phyloP scores from a whole-genome alignment of 1,140 invertebrate species.

The Calycopis cecrops region DNA sequence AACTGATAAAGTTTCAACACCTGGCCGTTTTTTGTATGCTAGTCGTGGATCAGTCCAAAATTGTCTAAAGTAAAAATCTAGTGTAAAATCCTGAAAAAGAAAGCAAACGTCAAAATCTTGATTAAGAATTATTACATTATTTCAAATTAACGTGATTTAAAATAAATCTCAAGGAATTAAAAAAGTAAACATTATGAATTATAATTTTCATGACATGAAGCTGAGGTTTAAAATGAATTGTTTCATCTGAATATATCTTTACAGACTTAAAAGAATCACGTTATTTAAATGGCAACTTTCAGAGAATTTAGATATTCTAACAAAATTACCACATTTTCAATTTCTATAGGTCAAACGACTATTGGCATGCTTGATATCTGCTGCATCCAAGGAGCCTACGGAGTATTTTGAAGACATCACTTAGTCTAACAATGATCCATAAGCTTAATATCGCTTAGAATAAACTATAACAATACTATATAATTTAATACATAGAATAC shows the following conservation, averaged over 20 bases:
- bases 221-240: no score
- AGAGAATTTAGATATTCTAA: constrained; percentile 4
- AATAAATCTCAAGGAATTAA: no score
- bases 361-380: constrained; percentile 44
- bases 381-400: constrained; percentile 14
- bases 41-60: constrained; percentile 97
- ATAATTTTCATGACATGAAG: no score
- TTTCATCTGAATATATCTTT: no score
- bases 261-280: no score
- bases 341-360: constrained; percentile 9
- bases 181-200: no score
- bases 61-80: constrained; percentile 99
- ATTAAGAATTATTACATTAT: no score
- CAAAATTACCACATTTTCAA: neutral
- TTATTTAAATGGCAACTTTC: neutral
- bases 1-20: constrained; percentile 91
- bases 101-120: constrained; percentile 20
- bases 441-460: constrained; percentile 18
- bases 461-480: constrained; percentile 13
- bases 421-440: constrained; percentile 21
- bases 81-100: constrained; percentile 91
- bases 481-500: constrained; percentile 42
- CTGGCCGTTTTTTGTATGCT: constrained; percentile 90
- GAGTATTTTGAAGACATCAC: constrained; percentile 11
- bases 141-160: no score